Conservation (phyloP, 92 coral and sea anemone species). For the Paragorgia papillata region DNA sequence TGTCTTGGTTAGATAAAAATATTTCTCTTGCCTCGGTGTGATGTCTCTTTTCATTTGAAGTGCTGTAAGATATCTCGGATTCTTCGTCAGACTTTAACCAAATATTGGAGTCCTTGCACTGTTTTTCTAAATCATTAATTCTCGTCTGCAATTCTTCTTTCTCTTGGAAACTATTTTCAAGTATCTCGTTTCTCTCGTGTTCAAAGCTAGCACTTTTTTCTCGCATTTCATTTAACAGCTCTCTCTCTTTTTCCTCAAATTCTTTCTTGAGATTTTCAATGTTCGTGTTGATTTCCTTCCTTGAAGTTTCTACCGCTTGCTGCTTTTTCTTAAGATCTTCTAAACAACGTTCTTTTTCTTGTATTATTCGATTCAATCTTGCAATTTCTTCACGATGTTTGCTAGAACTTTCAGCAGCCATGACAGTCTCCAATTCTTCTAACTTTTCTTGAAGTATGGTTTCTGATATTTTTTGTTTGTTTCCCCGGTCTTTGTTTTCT, state of each 20-base stretch:
- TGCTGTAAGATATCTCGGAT: background rate
- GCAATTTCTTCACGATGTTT: conserved; percentile 3
- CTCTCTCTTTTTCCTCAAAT: conserved; percentile 67
- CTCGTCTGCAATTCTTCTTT: conserved; percentile 2
- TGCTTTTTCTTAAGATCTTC: background rate
- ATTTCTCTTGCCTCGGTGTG: background rate
- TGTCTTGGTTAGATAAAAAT: background rate
- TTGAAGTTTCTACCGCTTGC: conserved; percentile 3
- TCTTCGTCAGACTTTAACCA: background rate
- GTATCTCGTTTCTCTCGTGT: background rate
- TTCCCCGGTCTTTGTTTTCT: conserved; percentile 32
- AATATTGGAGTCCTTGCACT: background rate
- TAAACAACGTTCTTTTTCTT: background rate
- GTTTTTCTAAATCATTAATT: background rate
- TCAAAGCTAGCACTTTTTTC: conserved; percentile 6
- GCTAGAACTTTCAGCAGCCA: background rate
- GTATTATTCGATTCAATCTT: background rate
- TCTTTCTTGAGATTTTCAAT: conserved; percentile 72
- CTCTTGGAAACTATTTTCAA: conserved; percentile 23
- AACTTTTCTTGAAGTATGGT: conserved; percentile 69
- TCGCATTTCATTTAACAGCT: conserved; percentile 14
- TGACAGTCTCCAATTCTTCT: background rate
- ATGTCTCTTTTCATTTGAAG: conserved; percentile 7
- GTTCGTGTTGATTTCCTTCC: conserved; percentile 70
- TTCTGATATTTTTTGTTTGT: conserved; percentile 40